Base-by-base conservation (phyloP, 2,888 invertebrate species). In the Drosophila tripunctata region DNA sequence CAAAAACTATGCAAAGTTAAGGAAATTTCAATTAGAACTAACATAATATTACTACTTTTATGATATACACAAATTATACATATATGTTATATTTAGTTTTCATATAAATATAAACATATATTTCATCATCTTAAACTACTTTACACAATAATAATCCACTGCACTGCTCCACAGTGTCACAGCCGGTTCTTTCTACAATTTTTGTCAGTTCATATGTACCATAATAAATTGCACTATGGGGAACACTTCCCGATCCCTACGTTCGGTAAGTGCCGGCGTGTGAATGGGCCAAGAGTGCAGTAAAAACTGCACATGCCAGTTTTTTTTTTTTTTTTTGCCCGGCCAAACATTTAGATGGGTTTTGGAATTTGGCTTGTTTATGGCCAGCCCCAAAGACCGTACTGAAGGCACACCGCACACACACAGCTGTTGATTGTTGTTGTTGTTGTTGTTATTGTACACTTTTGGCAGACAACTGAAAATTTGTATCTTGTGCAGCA, bases 171-270 rank as follows among this genome's bases (percentile, higher is more conserved):
- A 61, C 55, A 14, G 74, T 73, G 35, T 19, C 0, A 0, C 1
- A 4, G 10, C 40, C 5, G 7, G 12, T 51, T 62, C 45, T 31
- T 47, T 50, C 22, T 35, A 15, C 43, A 40, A 38, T 33, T 63
- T 78, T 62, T 67, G 51, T 78, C 63, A 64, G 60, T 66, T 68
- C 67, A 67, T 63, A 82, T 48, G 44, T 10, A 27, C 27, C 52
- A 35, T 64, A 68, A 79, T 87, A 85, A 87, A 87, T 85, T 87
- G 83, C 74, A 76, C 86, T 61, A 51, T 63, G 55, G 87, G 73
- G 79, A 74, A 47, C 67, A 65, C 38, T 76, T 31, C 36, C 51
- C 43, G 31, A n/a, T 14, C 40, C 41, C 35, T 24, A 8, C 14
- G 55, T 31, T 24, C 12, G 47, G 51, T 35, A 86, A 80, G 75